A percentile compares a stretch with the other conserved stretches of the same genome.
Conservation (phyloP, 2,113 vertebrate species). For the Tinamus guttatus region DNA sequence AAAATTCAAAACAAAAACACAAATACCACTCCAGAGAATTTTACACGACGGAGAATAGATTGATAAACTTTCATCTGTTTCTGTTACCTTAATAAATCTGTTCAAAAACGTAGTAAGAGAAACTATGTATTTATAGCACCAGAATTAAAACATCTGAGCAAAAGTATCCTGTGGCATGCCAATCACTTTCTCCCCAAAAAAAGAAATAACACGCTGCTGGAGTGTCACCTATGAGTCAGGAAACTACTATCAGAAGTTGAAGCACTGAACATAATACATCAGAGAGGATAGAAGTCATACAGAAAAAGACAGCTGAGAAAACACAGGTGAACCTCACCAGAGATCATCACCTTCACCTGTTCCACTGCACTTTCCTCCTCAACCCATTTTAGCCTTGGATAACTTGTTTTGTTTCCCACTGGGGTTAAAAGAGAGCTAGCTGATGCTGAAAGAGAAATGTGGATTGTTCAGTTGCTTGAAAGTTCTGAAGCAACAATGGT, state of each 20-base stretch:
- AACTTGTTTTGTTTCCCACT: not conserved
- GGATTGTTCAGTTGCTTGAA: constrained; percentile 4
- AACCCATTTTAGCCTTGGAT: not conserved
- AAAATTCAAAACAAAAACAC: not conserved
- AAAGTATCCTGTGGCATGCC: not conserved
- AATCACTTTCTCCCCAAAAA: not conserved
- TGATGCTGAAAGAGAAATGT: not conserved
- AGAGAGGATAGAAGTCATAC: not conserved
- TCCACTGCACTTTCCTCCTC: constrained; percentile 29
- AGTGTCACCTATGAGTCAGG: constrained; percentile 7
- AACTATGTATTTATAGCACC: not conserved
- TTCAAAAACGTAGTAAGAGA: not conserved
- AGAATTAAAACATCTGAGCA: not conserved
- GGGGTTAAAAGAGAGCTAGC: not conserved
- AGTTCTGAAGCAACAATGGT: not conserved
- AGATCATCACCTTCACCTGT: constrained; percentile 44
- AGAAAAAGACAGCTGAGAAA: not conserved
- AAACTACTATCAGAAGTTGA: not conserved
- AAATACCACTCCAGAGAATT: not conserved
- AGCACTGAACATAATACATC: not conserved
- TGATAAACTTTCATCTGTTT: constrained; percentile 12
- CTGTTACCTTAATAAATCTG: not conserved
- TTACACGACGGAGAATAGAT: not conserved
- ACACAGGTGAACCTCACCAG: not conserved
- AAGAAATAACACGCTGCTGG: constrained; percentile 2